Conservation (phyloP, 1,140 invertebrate species). For the Rhagoletis pomonella region DNA sequence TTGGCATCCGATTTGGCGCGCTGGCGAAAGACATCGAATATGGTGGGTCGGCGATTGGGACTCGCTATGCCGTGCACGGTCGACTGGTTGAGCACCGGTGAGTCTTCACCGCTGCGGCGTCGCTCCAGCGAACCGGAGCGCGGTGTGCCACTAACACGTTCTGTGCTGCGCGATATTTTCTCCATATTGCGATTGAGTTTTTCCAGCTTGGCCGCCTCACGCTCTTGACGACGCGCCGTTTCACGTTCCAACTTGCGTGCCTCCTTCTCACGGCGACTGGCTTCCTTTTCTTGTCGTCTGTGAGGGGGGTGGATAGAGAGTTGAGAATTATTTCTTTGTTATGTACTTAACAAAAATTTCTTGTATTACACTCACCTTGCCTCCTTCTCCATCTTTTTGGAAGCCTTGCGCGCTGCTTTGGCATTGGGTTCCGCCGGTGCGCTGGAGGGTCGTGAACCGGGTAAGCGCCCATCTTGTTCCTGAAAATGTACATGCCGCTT, state of each 20-base stretch:
- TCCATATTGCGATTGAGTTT: constrained; percentile 72
- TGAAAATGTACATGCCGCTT: constrained; percentile 71
- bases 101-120: constrained; percentile 76
- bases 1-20: constrained; percentile 87
- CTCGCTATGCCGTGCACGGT: constrained; percentile 77
- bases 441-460: constrained; percentile 69
- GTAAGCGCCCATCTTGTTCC: constrained; percentile 69
- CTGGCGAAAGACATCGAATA: constrained; percentile 90
- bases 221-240: constrained; percentile 68
- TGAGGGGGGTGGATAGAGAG: not conserved
- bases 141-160: constrained; percentile 64
- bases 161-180: constrained; percentile 73
- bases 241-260: constrained; percentile 71
- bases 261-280: constrained; percentile 70
- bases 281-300: constrained; percentile 71
- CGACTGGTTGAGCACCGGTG: constrained; percentile 75
- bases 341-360: not conserved
- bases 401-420: constrained; percentile 71
- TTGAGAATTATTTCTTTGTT: not conserved
- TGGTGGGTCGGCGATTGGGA: constrained; percentile 81
- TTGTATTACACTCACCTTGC: constrained; percentile 64
- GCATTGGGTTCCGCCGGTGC: constrained; percentile 72
- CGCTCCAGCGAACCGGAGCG: constrained; percentile 75
- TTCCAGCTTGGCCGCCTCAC: constrained; percentile 72
- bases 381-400: constrained; percentile 73